Evolutionary conservation across 2,888 invertebrate species (phyloP), one percentile per base, ranked within the genome.

Genomic region (Eilema caniola): DNA sequence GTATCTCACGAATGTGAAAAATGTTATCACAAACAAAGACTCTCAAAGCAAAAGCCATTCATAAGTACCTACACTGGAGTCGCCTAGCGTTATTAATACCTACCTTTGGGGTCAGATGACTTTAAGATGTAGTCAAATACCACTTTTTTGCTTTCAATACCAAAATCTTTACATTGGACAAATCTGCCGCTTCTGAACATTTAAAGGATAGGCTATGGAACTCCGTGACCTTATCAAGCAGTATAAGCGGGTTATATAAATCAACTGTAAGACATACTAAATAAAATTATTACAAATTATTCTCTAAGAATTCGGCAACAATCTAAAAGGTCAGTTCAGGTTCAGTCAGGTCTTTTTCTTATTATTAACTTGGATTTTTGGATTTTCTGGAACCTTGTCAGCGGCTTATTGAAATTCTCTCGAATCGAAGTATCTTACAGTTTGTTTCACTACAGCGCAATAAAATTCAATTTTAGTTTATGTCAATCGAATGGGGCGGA

Each of bases 381-480:
- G 20, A 20, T n/a, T 10, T 7, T 53, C 53, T 5, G 53, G 16
- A n/a, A 53, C 53, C 8, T n/a, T 53, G 1, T n/a, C n/a, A n/a
- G 53, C n/a, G 53, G 53, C n/a, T 53, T 53, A 53, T 53, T 53
- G n/a, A 53, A 53, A n/a, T 53, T 53, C 20, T 53, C n/a, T 53
- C 53, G 7, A 47, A 3, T 47, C 20, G 11, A 12, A 3, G 28
- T 2, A 37, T 16, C 47, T 47, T 7, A 47, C 47, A 20, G 47
- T 47, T 53, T 0, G 53, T 53, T 53, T 8, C n/a, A 53, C 10
- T 53, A n/a, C 53, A 53, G 1, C 53, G n/a, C 20, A 53, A 20
- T 53, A 53, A n/a, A 53, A 53, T 53, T 53, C 47, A n/a, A 53
- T 53, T 53, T 53, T 8, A 53, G n/a, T 47, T 47, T 47, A 20